Evolutionary conservation across 2,888 invertebrate genomes (phyloP), one percentile per base, ranked within the genome.

Genomic region (Helicoverpa assulta): DNA sequence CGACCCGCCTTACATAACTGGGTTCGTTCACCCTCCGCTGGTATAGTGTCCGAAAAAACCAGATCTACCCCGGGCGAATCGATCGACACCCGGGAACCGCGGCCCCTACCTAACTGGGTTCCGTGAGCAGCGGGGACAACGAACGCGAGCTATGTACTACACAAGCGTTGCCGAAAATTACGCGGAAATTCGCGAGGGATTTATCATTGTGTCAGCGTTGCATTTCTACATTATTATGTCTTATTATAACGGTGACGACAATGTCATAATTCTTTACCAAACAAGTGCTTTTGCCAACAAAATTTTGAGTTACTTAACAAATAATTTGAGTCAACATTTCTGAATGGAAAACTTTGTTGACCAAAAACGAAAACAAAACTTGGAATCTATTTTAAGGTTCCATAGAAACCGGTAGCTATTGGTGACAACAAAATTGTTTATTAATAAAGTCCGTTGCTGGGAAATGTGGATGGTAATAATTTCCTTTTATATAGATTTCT

Each of bases 21-120:
- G 88, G 95, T 93, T 93, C 94, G 94, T 95, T 95, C 95, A 95
- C 95, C 95, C 95, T 92, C 91, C 89, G 89, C 88, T 92, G 93
- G 93, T 94, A 94, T 92, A 94, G 89, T 95, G 95, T 95, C 95
- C 95, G 95, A 95, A 95, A 95, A 95, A 95, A 95, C 94, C 94
- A 95, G 94, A 95, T 94, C 84, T 79, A 81, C 82, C 82, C 82
- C 84, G 82, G 90, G 91, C 88, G 90, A 90, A 91, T 85, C 84
- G 89, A 95, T 95, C 94, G 92, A 91, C 91, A 90, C 91, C 92
- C 89, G 90, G 92, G 90, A 89, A 84, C 78, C 75, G 19, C 80
- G 69, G 78, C 77, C 76, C 72, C 71, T 26, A 64, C 80, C 77
- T 81, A 84, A 85, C 85, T 80, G 63, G 78, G 83, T 81, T 78